A percentile compares a stretch with the other conserved stretches of the same genome.
These are phyloP conservation scores for Synergus gifuensis DNA, from an alignment of 2,888 invertebrate species.

Conservation along the genomic window DNA sequence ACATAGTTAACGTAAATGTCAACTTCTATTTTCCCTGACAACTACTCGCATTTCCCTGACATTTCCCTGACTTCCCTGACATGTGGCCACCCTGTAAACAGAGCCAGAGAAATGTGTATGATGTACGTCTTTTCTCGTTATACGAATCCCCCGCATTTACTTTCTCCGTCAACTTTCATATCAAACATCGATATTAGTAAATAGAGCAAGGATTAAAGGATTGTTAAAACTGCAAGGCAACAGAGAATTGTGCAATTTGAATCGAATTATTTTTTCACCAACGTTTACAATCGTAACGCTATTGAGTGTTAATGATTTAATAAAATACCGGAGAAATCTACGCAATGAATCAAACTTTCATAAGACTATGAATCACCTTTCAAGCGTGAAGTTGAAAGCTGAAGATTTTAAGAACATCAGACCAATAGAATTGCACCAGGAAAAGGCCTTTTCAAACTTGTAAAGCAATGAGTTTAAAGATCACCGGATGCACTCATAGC, in stretches of 20 bases:
- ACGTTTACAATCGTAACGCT: conserved; percentile 28
- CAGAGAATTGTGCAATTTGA: conserved; percentile 29
- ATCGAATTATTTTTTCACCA: background rate
- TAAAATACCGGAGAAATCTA: conserved; percentile 40
- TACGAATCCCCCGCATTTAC: conserved; percentile 12
- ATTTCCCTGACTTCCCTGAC: no score
- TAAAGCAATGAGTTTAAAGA: conserved; percentile 30
- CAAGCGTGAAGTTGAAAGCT: conserved; percentile 42
- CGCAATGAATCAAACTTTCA: conserved; percentile 42
- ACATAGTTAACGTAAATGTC: no score
- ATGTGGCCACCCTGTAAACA: no score
- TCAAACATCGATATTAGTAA: conserved; percentile 18
- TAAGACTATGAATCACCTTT: conserved; percentile 39
- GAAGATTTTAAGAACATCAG: conserved; percentile 38
- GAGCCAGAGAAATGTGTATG: background rate
- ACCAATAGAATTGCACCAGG: conserved; percentile 15
- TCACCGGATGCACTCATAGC: conserved; percentile 2
- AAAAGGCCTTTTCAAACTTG: conserved; percentile 30
- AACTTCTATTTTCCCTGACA: no score
- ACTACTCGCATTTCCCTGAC: no score
- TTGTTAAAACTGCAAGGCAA: conserved; percentile 4
- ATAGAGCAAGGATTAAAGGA: conserved; percentile 29
- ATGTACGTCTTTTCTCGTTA: background rate
- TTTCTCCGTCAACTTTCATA: conserved; percentile 35
- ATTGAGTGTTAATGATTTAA: conserved; percentile 41